phyloP scores from a whole-genome alignment of 1,140 invertebrate species.

The Drosophila leontia region DNA sequence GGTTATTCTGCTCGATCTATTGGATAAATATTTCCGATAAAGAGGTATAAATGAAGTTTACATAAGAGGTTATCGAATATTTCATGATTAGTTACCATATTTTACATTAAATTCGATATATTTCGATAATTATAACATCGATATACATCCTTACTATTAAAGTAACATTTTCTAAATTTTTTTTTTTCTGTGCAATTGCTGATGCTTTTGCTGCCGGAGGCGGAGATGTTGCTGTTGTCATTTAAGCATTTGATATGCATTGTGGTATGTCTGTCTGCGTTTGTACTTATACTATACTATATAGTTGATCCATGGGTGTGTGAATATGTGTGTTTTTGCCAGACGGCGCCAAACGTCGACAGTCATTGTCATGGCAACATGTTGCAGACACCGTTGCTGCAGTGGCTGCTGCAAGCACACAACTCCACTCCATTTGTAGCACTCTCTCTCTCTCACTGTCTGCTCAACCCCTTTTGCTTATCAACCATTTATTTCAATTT shows the following conservation, averaged over 20 bases:
- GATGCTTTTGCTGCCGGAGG: constrained; percentile 17
- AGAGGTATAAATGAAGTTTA: too few species aligned
- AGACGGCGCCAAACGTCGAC: constrained; percentile 68
- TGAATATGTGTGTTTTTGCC: constrained; percentile 28
- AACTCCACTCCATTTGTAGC: constrained; percentile 28
- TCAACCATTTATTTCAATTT: constrained; percentile 80
- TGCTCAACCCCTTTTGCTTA: constrained; percentile 39
- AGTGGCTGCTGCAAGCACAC: constrained; percentile 38
- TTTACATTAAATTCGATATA: neutral
- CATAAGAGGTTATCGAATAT: neutral
- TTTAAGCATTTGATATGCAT: constrained; percentile 79
- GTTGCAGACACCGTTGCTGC: constrained; percentile 59
- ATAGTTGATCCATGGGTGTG: constrained; percentile 9
- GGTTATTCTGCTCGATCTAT: neutral
- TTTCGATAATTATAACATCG: too few species aligned
- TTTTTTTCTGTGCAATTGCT: constrained; percentile 10
- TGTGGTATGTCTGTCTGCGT: constrained; percentile 52
- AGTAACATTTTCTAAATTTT: neutral
- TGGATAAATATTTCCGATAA: neutral
- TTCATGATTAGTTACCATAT: neutral
- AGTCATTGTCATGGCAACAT: constrained; percentile 81
- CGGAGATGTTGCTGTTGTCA: constrained; percentile 69
- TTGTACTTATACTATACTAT: constrained; percentile 17
- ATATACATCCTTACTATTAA: too few species aligned
- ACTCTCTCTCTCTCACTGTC: neutral